Evolutionary conservation across 2,113 vertebrate genomes (phyloP), one percentile per base, ranked within the genome.

Genomic region (Henicopernis longicauda): DNA sequence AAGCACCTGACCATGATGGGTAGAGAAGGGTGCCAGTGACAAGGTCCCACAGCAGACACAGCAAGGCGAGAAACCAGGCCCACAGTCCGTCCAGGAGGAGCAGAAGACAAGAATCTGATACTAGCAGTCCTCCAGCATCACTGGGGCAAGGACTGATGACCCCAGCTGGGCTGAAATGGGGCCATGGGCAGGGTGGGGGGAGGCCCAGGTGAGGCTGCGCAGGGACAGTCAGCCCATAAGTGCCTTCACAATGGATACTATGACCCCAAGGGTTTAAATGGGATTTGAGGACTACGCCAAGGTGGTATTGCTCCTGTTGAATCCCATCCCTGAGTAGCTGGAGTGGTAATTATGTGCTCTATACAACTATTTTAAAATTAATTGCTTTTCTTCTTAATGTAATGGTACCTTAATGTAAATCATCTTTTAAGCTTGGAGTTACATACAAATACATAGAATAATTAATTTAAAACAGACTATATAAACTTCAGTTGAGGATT

Each of bases 221-320:
- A 66, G 32, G 31, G 29, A 71, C 50, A 67, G 9, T 21, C 2
- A 1, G 16, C 9, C 38, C 20, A 0, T 58, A 57, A 67, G 22
- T 57, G 9, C 17, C 21, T 82, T 90, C 52, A 69, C 8, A 50
- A 38, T 7, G 14, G 44, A 42, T 65, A 50, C 15, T 20, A 12
- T 16, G 25, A 6, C 5, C 10, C 10, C 0, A 0, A 78, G 42
- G 22, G 7, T 42, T 92, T 69, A 45, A 72, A 50, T 49, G 23
- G 32, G 8, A 45, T 69, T 67, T 93, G 26, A 82, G 9, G 27
- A 58, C 17, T 54, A 45, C 9, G 13, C 6, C 65, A 61, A 57
- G 11, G 8, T 79, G 34, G 4, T 83, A 54, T 45, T 79, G 52
- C 72, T 84, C 83, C 55, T 76, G 20, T 20, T 57, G 50, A 84